Evolutionary conservation across 2,888 invertebrate species (phyloP), one percentile per base, ranked within the genome.

Genomic region (Actias luna): DNA sequence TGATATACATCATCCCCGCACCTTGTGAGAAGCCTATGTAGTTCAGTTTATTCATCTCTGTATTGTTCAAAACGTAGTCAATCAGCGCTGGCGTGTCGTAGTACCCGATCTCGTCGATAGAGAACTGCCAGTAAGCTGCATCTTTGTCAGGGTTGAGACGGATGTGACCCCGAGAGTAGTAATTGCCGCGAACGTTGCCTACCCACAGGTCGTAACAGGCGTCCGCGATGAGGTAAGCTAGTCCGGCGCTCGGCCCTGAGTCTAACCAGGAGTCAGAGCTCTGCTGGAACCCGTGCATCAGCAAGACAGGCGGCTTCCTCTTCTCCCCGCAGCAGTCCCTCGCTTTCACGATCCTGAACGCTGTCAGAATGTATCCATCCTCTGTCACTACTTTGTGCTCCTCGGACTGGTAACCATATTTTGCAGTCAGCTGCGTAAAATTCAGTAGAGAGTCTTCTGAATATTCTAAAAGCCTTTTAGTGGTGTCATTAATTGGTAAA

Each of bases 1-100:
- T 94, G 0, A 95, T 93, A 77, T 93, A 94, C 73, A 94, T 95
- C 3, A 87, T 83, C 0, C 95, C 94, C 0, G 94, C 94, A 8
- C 97, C 97, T 80, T 94, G 94, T 0, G 97, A 97, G 78, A 96
- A 97, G 0, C 97, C 97, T 5, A 96, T 94, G 36, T 83, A 88
- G 55, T 85, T 88, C 36, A 90, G 60, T 42, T 81, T 85, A 0
- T 73, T 65, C 1, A 68, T 65, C 1, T 71, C 70, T 0, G 89
- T 87, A 5, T 78, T 65, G 0, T 78, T 65, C 7, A 89, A 64
- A 1, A 89, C 79, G 52, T 85, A 83, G 60, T 89, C 87, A 0
- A 88, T 75, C 46, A 81, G 79, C 0, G 96, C 95, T 1, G 98
- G 97, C 1, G 98, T 73, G 79, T 98, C 98, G 71, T 93, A 94